phyloP scores from a whole-genome alignment of 2,113 vertebrate genomes.

The Pteropus alecto region DNA sequence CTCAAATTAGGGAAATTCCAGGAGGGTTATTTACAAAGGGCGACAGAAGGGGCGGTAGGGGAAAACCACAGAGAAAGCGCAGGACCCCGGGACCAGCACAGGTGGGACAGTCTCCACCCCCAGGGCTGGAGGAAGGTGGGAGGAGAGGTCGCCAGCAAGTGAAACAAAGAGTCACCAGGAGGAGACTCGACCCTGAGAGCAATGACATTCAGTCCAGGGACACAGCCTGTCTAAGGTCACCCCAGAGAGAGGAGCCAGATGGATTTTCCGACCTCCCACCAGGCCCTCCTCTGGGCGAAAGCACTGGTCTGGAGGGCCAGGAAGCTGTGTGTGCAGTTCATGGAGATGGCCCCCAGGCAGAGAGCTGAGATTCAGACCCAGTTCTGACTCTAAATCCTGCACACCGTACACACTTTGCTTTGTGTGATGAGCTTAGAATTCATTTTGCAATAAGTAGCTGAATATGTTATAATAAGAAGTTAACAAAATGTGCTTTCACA shows the following conservation, averaged over 20 bases:
- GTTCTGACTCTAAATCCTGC: not conserved
- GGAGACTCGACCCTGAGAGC: not conserved
- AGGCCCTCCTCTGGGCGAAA: not conserved
- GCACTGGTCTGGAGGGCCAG: not conserved
- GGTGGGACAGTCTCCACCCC: not conserved
- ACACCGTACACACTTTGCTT: fast-evolving
- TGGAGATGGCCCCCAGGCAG: no score
- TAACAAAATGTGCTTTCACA: not conserved
- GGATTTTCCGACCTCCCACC: not conserved
- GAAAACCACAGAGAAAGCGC: not conserved
- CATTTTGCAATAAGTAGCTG: not conserved
- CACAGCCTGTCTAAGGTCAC: not conserved
- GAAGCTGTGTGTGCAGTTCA: no score
- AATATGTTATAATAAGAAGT: not conserved
- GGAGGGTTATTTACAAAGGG: conserved; percentile 15
- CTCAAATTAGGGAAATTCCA: conserved; percentile 52
- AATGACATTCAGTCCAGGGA: fast-evolving
- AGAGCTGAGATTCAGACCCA: no score
- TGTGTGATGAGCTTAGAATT: not conserved
- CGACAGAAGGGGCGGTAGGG: not conserved
- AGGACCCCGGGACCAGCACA: not conserved
- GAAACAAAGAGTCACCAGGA: not conserved
- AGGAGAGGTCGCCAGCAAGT: not conserved
- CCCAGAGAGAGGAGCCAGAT: not conserved
- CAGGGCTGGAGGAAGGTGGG: not conserved